These are phyloP conservation scores for Drosophila cognata DNA, from an alignment of 2,888 invertebrate species.

Conservation along the genomic window DNA sequence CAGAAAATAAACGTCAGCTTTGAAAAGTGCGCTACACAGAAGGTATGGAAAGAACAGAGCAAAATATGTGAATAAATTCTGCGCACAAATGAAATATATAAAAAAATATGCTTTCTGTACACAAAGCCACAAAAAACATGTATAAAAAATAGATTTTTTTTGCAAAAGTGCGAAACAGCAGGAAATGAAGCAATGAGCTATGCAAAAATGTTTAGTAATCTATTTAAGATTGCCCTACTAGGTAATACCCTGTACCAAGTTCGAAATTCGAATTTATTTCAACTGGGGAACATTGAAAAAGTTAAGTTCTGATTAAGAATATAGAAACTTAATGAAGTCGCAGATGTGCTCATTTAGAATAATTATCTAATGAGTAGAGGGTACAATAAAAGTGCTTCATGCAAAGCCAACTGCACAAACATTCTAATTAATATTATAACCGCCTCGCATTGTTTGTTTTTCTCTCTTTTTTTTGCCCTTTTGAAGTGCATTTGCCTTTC, in stretches of 20 bases:
- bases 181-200: slow-evolving; percentile 73
- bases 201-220: slow-evolving; percentile 40
- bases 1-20: slow-evolving; percentile 52
- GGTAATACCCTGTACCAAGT: slow-evolving; percentile 1
- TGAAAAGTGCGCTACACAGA: slow-evolving; percentile 37
- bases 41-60: slow-evolving; percentile 40
- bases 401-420: slow-evolving; percentile 16
- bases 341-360: too few species aligned
- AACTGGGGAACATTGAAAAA: background rate
- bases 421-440: slow-evolving; percentile 73
- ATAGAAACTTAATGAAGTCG: background rate
- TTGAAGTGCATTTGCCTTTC: slow-evolving; percentile 27
- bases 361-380: background rate
- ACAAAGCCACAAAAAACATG: slow-evolving; percentile 30
- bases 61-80: slow-evolving; percentile 53
- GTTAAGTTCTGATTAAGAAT: background rate
- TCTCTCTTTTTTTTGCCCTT: slow-evolving; percentile 20
- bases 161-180: slow-evolving; percentile 47
- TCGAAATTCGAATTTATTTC: background rate
- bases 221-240: slow-evolving; percentile 13
- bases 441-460: slow-evolving; percentile 23
- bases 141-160: slow-evolving; percentile 50
- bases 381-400: slow-evolving; percentile 23
- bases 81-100: slow-evolving; percentile 36
- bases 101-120: slow-evolving; percentile 58